Conservation (phyloP, 1,140 invertebrate genomes). For the Pissodes strobi region DNA sequence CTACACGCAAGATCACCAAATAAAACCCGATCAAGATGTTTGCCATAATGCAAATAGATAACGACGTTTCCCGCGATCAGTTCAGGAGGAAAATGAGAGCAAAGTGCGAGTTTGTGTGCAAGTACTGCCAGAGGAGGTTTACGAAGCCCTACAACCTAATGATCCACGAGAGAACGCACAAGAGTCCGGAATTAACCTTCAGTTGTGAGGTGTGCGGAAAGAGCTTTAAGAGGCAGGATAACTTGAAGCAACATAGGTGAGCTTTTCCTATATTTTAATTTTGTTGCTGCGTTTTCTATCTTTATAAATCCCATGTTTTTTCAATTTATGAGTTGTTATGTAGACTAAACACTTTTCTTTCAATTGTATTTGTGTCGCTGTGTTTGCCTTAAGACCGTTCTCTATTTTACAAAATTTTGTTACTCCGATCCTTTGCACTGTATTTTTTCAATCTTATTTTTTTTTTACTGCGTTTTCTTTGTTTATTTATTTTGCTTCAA, state of each 20-base stretch:
- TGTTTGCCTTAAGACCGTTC: no score
- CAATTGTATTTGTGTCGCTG: no score
- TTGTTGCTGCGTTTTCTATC: conserved; percentile 2
- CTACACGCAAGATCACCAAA: conserved; percentile 4
- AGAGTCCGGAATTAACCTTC: conserved; percentile 95
- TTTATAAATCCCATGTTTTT: neutral
- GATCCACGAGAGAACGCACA: conserved; percentile 98
- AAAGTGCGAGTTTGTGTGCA: conserved; percentile 98
- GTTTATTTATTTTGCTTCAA: no score
- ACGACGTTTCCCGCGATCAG: conserved; percentile 86
- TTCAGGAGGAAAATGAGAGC: conserved; percentile 90
- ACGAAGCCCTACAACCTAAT: conserved; percentile 99
- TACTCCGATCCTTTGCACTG: no score
- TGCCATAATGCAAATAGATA: conserved; percentile 86
- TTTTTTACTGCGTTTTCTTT: no score
- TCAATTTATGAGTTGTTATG: no score
- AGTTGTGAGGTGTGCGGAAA: conserved; percentile 98
- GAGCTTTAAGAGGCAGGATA: conserved; percentile 96
- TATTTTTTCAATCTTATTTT: no score
- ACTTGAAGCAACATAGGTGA: conserved; percentile 94
- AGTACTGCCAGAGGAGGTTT: conserved; percentile 97
- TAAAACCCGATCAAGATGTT: conserved; percentile 67
- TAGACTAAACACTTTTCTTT: no score
- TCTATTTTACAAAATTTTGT: no score
- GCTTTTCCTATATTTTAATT: conserved; percentile 32